phyloP scores from a whole-genome alignment of 1,140 invertebrate species.

The Plutomurus gul region DNA sequence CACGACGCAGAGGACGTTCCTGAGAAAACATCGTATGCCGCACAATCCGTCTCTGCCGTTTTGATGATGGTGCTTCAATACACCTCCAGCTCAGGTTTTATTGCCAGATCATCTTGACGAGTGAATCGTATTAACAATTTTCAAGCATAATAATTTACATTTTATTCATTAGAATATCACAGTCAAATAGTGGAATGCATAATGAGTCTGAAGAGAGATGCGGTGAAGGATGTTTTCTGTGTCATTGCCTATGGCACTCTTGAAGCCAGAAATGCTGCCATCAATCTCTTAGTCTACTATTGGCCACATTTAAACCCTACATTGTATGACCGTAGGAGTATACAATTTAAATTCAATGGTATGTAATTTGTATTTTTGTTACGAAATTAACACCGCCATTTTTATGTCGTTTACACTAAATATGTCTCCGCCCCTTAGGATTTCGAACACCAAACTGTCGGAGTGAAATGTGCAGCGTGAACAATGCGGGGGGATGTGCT shows the following conservation, averaged over 20 bases:
- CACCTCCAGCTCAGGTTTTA: constrained; percentile 80
- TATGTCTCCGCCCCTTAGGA: constrained; percentile 5
- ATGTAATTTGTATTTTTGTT: constrained; percentile 19
- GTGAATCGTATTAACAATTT: neutral
- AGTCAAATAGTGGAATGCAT: constrained; percentile 92
- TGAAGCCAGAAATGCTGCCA: constrained; percentile 85
- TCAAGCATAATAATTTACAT: constrained; percentile 33
- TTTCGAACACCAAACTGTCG: constrained; percentile 47
- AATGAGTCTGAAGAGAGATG: constrained; percentile 86
- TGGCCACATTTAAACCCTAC: constrained; percentile 98
- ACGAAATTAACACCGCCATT: neutral
- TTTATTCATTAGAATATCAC: constrained; percentile 74
- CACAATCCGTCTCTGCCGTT: constrained; percentile 89
- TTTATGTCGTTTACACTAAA: neutral
- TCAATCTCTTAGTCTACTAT: constrained; percentile 96
- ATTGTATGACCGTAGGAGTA: constrained; percentile 84
- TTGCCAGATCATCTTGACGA: neutral
- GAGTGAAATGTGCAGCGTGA: constrained; percentile 54
- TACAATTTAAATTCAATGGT: constrained; percentile 89
- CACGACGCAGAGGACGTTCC: constrained; percentile 56
- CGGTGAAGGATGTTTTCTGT: constrained; percentile 90
- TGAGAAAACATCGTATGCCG: constrained; percentile 76
- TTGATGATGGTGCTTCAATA: constrained; percentile 98
- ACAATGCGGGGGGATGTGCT: constrained; percentile 55
- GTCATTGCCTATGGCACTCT: constrained; percentile 97